Conservation (phyloP, 2,888 invertebrate genomes). For the Brachyptera putata region DNA sequence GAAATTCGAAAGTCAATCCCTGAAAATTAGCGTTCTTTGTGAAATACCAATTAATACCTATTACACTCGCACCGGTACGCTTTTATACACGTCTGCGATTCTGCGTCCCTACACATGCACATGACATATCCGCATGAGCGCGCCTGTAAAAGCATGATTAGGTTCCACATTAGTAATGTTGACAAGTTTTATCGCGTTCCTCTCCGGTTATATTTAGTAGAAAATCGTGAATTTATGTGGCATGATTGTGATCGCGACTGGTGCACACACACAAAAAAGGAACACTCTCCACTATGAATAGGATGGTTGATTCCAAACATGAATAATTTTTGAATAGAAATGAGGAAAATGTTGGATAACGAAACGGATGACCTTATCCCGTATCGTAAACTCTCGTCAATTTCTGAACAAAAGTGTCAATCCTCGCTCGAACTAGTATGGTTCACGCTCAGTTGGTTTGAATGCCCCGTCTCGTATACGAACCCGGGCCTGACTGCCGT, state of each 20-base stretch:
- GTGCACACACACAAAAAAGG: not conserved
- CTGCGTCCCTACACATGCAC: not conserved
- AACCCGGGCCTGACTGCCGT: too few species aligned
- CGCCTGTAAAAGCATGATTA: not conserved
- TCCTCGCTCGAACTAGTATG: too few species aligned
- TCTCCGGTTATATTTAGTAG: not conserved
- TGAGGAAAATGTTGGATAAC: not conserved
- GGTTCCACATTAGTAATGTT: not conserved
- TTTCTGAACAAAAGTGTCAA: not conserved
- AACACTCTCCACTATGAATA: not conserved
- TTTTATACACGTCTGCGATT: too few species aligned
- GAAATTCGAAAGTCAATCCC: too few species aligned
- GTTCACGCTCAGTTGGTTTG: too few species aligned
- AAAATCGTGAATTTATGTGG: not conserved
- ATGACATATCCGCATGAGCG: not conserved
- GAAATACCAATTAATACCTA: not conserved
- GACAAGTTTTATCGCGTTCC: not conserved
- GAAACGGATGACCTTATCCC: not conserved
- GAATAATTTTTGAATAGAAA: not conserved
- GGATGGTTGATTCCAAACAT: not conserved
- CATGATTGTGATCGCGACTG: not conserved
- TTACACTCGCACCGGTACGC: not conserved
- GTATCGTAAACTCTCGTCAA: too few species aligned
- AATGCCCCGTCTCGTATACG: too few species aligned
- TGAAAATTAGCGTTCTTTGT: not conserved